Percentiles rank a stretch among this genome's conserved stretches.
These are phyloP conservation scores for Acromyrmex heyeri DNA, from an alignment of 1,140 invertebrate genomes.

Conservation along the genomic window DNA sequence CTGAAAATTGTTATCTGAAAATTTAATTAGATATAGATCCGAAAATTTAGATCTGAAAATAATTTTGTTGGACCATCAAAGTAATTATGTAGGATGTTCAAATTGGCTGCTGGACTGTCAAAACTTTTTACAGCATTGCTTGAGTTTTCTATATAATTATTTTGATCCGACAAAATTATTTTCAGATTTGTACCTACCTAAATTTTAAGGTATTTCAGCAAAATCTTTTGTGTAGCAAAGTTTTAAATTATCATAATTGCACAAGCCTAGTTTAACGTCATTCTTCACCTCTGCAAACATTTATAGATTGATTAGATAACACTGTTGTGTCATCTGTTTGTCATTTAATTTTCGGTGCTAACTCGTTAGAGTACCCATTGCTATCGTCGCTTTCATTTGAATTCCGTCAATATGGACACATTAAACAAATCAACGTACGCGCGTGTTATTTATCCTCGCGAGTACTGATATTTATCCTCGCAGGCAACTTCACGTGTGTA, in stretches of 20 bases:
- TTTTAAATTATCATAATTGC: not conserved
- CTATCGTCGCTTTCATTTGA: slow-evolving; percentile 5
- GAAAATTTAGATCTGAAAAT: too few species aligned
- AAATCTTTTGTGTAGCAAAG: too few species aligned
- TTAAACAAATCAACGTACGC: slow-evolving; percentile 12
- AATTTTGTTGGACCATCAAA: too few species aligned
- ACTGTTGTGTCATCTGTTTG: slow-evolving; percentile 12
- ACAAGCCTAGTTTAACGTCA: not conserved
- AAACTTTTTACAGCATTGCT: too few species aligned
- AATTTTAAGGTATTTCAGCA: too few species aligned
- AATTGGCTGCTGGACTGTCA: too few species aligned
- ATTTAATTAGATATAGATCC: too few species aligned
- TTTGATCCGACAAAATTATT: too few species aligned
- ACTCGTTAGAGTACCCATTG: slow-evolving; percentile 17
- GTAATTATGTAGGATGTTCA: too few species aligned
- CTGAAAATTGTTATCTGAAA: too few species aligned
- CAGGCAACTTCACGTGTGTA: slow-evolving; percentile 17
- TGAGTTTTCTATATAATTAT: too few species aligned
- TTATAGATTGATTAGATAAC: slow-evolving; percentile 16
- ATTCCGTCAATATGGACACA: slow-evolving; percentile 12
- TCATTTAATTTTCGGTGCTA: slow-evolving; percentile 33
- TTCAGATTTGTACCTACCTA: too few species aligned
- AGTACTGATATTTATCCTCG: slow-evolving; percentile 18
- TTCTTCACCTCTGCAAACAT: slow-evolving; percentile 1
- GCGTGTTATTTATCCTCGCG: slow-evolving; percentile 13